Conservation (phyloP, 2,797 vertebrate genomes). For the Heterohyrax brucei region DNA sequence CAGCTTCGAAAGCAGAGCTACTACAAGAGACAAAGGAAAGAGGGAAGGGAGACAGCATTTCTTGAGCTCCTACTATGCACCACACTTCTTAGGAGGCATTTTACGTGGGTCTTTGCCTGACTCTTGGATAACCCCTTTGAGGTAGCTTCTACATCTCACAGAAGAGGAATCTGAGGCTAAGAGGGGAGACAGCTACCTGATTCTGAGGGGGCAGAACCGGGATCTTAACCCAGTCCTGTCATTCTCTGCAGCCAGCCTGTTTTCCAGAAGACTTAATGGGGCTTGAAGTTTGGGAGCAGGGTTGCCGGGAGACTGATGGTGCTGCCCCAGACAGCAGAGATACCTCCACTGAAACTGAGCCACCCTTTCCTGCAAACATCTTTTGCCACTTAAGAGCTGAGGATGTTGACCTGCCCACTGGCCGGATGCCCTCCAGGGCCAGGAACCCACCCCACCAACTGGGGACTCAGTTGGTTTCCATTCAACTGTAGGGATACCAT, state of each 20-base stretch:
- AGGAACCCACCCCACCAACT: neutral
- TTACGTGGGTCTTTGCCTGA: neutral
- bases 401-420: accelerated
- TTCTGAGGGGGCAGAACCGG: neutral
- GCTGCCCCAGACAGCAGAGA: neutral
- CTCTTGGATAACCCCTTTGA: neutral
- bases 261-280: accelerated
- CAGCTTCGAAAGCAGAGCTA: neutral
- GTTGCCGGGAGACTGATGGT: too few relatives aligned
- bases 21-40: neutral
- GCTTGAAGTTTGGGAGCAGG: neutral
- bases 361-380: neutral
- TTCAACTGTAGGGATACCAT: accelerated
- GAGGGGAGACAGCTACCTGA: neutral
- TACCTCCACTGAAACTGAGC: too few relatives aligned
- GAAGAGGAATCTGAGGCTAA: neutral
- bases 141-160: neutral
- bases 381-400: neutral
- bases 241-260: neutral
- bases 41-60: neutral
- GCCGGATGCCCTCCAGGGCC: neutral
- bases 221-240: neutral
- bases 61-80: neutral
- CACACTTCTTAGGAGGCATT: too few relatives aligned
- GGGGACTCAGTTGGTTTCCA: neutral